These are phyloP conservation scores for Cavia porcellus DNA, from an alignment of 2,113 vertebrate species.

Conservation along the genomic window DNA sequence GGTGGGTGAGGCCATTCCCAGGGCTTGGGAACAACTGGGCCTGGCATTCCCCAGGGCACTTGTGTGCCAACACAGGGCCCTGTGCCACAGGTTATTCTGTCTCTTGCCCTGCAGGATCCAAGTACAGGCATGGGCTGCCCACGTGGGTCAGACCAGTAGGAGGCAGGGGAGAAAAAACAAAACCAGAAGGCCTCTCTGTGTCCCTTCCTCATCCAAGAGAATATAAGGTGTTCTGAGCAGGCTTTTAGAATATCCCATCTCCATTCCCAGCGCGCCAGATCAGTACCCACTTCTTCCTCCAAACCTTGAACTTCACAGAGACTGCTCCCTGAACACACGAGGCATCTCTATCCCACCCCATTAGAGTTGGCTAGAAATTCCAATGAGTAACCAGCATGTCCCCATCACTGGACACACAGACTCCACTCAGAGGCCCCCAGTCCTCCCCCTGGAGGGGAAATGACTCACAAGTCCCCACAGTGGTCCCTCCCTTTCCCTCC, in stretches of 20 bases:
- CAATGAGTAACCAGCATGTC: constrained; percentile 70
- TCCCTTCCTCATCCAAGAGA: background rate
- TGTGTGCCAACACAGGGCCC: constrained; percentile 63
- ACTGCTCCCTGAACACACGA: constrained; percentile 10
- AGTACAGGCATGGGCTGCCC: background rate
- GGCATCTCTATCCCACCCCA: background rate
- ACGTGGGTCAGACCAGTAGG: background rate
- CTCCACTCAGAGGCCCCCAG: constrained; percentile 44
- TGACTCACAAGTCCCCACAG: constrained; percentile 77
- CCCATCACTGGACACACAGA: constrained; percentile 48
- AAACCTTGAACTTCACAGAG: constrained; percentile 11
- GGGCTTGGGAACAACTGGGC: constrained; percentile 72
- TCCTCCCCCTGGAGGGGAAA: constrained; percentile 61
- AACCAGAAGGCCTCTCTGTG: background rate
- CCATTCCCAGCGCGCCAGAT: background rate
- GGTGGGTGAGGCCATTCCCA: constrained; percentile 51
- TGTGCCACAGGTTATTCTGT: constrained; percentile 42
- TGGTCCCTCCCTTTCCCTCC: constrained; percentile 52
- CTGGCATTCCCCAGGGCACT: constrained; percentile 63
- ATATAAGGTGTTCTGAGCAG: background rate
- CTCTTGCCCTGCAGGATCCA: background rate
- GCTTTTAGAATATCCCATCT: background rate
- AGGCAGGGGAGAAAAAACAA: background rate
- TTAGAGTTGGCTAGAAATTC: constrained; percentile 63
- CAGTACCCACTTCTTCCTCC: background rate